A percentile compares a stretch with the other conserved stretches of the same genome.
phyloP scores from a whole-genome alignment of 2,113 vertebrate genomes.

The Dasyurus viverrinus region DNA sequence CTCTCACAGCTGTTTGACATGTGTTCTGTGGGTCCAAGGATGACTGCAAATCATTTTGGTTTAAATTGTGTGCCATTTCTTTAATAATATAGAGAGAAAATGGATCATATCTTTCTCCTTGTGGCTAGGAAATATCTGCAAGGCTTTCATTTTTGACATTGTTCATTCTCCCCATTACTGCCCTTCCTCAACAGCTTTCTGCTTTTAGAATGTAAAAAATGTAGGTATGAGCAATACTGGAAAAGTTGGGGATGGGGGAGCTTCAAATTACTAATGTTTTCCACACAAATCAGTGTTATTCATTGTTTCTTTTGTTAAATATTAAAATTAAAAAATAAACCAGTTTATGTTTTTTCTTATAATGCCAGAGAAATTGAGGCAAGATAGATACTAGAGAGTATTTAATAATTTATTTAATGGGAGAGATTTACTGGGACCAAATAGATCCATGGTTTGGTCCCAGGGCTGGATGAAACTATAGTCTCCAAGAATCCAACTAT shows the following conservation, averaged over 20 bases:
- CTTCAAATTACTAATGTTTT: not conserved
- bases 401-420: no score
- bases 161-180: not conserved
- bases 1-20: not conserved
- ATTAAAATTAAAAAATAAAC: constrained; percentile 29
- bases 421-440: no score
- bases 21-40: not conserved
- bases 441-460: no score
- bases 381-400: no score
- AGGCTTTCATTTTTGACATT: not conserved
- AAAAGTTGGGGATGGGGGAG: not conserved
- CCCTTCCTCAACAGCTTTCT: not conserved
- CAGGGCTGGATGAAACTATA: no score
- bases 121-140: not conserved
- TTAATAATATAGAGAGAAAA: constrained; percentile 15
- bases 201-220: not conserved
- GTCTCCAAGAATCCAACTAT: no score
- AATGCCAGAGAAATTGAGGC: no score
- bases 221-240: not conserved
- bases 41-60: constrained; percentile 19
- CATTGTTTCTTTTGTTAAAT: not conserved
- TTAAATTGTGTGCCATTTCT: constrained; percentile 9
- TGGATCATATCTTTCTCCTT: not conserved
- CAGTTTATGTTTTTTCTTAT: not conserved
- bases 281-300: not conserved